Evolutionary conservation across 2,113 vertebrate species (phyloP), one percentile per base, ranked within the genome.

Genomic region (Sminthopsis crassicaudata): DNA sequence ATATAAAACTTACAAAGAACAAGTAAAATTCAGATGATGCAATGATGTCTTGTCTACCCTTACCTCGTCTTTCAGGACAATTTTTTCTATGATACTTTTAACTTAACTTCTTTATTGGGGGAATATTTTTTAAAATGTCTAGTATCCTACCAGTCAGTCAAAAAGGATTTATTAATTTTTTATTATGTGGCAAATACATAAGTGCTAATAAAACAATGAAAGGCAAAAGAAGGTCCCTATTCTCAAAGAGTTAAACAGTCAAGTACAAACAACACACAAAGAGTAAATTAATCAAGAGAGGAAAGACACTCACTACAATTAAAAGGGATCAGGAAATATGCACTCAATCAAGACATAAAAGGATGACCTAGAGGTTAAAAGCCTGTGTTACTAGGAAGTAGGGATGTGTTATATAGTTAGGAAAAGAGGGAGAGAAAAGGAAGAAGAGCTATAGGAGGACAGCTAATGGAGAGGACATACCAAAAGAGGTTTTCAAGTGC

Each of bases 101-200:
- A 30, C 46, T 89, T 94, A 90, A 91, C 90, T 96, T 96, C 92
- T 90, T 93, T 94, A 90, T 27, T 89, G 25, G 36, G 46, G 84
- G 2, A 10, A 96, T 76, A n/a, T 6, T 91, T 84, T 3, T 93
- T 92, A 95, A 92, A 92, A 89, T 96, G 95, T 53, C 60, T 92
- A 93, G 91, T 54, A 25, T 42, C 36, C 25, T 46, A 95, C 0
- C 92, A 88, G 48, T 46, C 46, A 95, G 24, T 46, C 46, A 95
- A 76, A 1, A 57, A 57, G 26, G 55, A 57, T 57, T 57, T 57
- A 57, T 57, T 57, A 27, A 57, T 57, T 57, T 26, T 2, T 57
- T 57, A 30, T 57, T 57, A 30, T 30, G 26, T 57, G 55, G 30
- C 26, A 57, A 57, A 8, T 26, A 57, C 55, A 36, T 76, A n/a